A percentile compares a stretch with the other conserved stretches of the same genome.
Evolutionary conservation across 2,113 vertebrate genomes (phyloP).

Genomic region (Xiphorhynchus elegans): DNA sequence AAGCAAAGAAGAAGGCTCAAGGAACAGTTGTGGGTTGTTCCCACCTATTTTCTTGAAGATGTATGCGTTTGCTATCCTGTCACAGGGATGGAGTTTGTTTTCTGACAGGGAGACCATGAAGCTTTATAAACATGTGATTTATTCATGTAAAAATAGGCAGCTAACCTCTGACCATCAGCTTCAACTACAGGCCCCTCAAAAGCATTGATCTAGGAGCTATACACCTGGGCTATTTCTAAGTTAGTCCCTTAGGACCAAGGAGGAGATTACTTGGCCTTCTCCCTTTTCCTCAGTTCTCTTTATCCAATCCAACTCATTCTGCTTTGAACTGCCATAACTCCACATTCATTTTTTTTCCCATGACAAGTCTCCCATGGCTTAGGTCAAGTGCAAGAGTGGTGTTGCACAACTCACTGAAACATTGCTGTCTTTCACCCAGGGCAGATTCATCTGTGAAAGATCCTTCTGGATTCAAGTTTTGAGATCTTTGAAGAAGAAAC

Average conservation of each 20-base stretch:
- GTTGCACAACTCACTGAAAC: neutral
- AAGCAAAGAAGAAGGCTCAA: conserved; percentile 19
- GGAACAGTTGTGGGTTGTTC: neutral
- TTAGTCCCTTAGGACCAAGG: neutral
- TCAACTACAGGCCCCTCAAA: fast-evolving
- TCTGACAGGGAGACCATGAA: neutral
- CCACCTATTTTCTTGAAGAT: neutral
- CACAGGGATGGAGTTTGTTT: neutral
- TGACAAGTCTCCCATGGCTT: neutral
- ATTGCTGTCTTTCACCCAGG: neutral
- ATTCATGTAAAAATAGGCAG: neutral
- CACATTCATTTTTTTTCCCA: neutral
- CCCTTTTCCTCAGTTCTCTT: neutral
- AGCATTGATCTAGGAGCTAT: neutral
- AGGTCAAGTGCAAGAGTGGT: neutral
- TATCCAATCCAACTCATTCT: neutral
- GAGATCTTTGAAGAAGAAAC: neutral
- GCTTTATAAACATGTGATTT: neutral
- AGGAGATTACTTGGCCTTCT: neutral
- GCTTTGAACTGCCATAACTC: neutral
- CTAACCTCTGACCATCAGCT: neutral
- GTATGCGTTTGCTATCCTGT: neutral
- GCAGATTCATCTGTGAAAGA: fast-evolving
- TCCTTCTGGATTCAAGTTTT: neutral
- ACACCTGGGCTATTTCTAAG: neutral